Conservation (phyloP, 2,797 vertebrate species). For the Acanthiza pusilla region DNA sequence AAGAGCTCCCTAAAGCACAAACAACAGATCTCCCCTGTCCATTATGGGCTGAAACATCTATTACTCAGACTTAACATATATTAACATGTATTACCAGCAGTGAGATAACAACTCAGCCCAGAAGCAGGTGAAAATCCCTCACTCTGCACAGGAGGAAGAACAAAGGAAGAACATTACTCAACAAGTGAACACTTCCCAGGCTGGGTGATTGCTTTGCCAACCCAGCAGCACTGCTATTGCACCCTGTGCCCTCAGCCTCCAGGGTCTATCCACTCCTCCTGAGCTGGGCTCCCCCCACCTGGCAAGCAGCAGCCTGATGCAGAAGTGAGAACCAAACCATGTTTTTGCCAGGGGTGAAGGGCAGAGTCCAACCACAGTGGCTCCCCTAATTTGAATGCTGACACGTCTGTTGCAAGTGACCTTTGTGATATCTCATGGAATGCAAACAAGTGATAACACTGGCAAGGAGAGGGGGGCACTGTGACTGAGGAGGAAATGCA, state of each 20-base stretch:
- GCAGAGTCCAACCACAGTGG: neutral
- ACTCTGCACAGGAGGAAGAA: neutral
- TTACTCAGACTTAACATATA: neutral
- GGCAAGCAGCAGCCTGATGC: neutral
- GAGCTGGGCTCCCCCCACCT: neutral
- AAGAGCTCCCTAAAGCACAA: neutral
- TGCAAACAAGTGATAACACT: constrained; percentile 59
- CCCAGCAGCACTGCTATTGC: neutral
- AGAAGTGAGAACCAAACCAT: neutral
- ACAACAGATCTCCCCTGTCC: neutral
- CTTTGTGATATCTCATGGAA: constrained; percentile 1
- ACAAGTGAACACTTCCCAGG: neutral
- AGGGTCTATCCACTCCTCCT: neutral
- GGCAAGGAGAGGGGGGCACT: neutral
- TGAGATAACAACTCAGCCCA: neutral
- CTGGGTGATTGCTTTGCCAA: neutral
- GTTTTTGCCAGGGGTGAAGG: neutral
- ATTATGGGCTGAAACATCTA: neutral
- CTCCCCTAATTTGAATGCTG: neutral
- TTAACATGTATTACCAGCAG: neutral
- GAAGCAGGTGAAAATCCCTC: neutral
- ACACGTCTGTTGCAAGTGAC: neutral
- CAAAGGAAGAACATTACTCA: neutral
- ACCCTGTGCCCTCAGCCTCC: neutral
- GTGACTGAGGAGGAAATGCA: constrained; percentile 81